Conservation (phyloP, 2,888 invertebrate species). For the Zele albiditarsus region DNA sequence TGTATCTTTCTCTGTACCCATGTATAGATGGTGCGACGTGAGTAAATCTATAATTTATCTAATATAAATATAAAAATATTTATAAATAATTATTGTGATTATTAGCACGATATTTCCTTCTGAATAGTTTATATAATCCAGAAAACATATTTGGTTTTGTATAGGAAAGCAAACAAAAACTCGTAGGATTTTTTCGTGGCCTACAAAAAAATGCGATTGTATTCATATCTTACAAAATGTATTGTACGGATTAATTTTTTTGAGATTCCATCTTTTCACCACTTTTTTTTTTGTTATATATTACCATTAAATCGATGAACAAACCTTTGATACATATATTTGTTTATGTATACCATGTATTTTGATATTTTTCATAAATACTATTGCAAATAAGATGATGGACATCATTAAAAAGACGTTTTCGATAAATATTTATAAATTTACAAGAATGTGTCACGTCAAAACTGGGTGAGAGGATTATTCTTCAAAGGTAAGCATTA, state of each 20-base stretch:
- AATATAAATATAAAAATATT: not conserved
- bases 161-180: not conserved
- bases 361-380: conserved; percentile 12
- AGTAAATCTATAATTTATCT: conserved; percentile 16
- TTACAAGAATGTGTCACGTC: conserved; percentile 1
- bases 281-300: conserved; percentile 23
- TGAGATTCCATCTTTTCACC: not conserved
- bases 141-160: not conserved
- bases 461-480: not conserved
- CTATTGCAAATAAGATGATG: not conserved
- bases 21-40: not conserved
- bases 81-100: not conserved
- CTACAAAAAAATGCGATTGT: not conserved
- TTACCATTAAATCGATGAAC: conserved; percentile 25
- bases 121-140: not conserved
- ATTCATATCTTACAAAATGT: conserved; percentile 12
- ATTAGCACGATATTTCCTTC: not conserved
- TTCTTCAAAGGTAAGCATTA: not conserved
- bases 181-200: not conserved
- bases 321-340: conserved; percentile 17
- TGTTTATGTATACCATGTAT: conserved; percentile 1
- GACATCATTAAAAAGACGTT: not conserved
- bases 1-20: not conserved
- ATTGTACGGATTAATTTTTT: not conserved
- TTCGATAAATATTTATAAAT: conserved; percentile 2